Percentiles rank a stretch among this genome's conserved stretches.
These are phyloP conservation scores for Acanthaster planci DNA, from an alignment of 35 echinoderm and acorn worm species.

Conservation along the genomic window DNA sequence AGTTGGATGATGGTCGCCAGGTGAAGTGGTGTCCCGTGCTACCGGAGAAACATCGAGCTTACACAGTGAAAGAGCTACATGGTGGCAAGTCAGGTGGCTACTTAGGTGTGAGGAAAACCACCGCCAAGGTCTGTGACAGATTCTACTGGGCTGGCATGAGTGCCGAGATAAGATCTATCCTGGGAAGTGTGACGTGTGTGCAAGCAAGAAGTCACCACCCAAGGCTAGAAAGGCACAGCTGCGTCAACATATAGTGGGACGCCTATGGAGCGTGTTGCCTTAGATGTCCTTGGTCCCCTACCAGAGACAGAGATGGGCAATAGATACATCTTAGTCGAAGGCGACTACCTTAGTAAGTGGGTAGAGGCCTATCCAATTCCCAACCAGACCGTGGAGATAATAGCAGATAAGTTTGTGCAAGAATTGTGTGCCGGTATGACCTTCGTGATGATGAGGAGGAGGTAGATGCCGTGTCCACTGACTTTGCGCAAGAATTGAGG, in stretches of 20 bases:
- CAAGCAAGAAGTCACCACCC: background rate
- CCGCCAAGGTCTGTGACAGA: background rate
- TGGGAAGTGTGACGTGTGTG: slow-evolving; percentile 23
- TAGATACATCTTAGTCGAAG: slow-evolving; percentile 8
- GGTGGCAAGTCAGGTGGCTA: background rate
- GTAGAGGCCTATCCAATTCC: slow-evolving; percentile 7
- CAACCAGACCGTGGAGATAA: background rate
- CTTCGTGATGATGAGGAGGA: too few species aligned
- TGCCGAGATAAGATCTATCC: slow-evolving; percentile 33
- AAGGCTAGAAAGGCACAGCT: slow-evolving; percentile 2
- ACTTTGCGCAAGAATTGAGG: too few species aligned
- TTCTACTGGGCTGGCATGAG: slow-evolving; percentile 45
- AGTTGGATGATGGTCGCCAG: background rate
- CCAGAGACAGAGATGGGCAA: slow-evolving; percentile 26
- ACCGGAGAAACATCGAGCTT: background rate
- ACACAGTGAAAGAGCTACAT: slow-evolving; percentile 9
- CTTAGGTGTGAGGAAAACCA: background rate
- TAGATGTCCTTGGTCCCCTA: slow-evolving; percentile 31
- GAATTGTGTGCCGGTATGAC: too few species aligned
- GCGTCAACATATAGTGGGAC: slow-evolving; percentile 9
- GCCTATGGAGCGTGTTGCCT: slow-evolving; percentile 44
- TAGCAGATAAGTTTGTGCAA: background rate
- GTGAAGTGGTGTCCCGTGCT: background rate
- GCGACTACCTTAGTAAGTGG: slow-evolving; percentile 39
- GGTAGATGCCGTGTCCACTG: too few species aligned